Base-by-base conservation (phyloP, 2,888 invertebrate genomes). In the Melieria omissa region DNA sequence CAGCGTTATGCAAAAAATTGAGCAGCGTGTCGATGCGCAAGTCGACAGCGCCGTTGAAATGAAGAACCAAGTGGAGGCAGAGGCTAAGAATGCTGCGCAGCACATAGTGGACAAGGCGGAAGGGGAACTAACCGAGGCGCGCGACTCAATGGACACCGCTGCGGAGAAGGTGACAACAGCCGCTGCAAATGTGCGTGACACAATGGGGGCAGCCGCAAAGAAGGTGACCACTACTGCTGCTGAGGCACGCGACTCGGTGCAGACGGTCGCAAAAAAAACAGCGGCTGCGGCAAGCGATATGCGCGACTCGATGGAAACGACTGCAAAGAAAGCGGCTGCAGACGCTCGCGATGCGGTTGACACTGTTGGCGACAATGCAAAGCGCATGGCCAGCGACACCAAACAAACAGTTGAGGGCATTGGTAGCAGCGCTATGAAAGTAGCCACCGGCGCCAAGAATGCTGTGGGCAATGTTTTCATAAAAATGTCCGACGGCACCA, bases 401-500 rank as follows among this genome's bases (percentile, higher is more conserved):
- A 66, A 68, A 12, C 54, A 70, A 0, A 71, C 75, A 8, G 64
- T 77, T 4, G 77, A 74, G 52, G 60, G 72, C 60, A 58, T 75
- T 16, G 71, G 73, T 6, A 62, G n/a, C 5, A 67, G 65, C 55
- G 73, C 70, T 4, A 73, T 16, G 47, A 57, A 58, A 29, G 66
- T 47, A 3, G 74, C 74, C 44, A 70, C 63, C 8, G 73, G 64
- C 5, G 73, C 73, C 5, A 58, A 65, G 42, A 65, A 74, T 12
- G 66, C 72, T 0, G 70, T 70, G 9, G 65, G 73, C 49, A 65
- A 67, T 49, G 66, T 45, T 0, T 77, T 84, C 16, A 79, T 77
- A 67, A 83, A 76, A 77, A 79, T 80, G 10, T 79, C 79, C 4
- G 73, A 69, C 60, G 75, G 76, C 10, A 77, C 78, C 1, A 76